These are phyloP conservation scores for Halichoerus grypus DNA, from an alignment of 2,113 vertebrate species.

Conservation along the genomic window DNA sequence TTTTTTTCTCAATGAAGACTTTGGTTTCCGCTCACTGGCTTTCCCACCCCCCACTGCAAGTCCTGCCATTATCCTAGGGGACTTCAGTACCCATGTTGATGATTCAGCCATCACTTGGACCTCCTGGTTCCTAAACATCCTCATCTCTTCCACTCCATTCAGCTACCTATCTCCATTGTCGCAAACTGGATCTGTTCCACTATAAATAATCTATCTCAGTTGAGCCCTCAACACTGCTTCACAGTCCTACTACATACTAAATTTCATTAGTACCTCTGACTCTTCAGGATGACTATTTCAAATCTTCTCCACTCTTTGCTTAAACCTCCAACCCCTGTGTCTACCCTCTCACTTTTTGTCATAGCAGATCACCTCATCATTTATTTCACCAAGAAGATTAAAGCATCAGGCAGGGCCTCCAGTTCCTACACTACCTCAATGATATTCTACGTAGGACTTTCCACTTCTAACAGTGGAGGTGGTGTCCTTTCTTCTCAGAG, in stretches of 20 bases:
- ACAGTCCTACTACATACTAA: background rate
- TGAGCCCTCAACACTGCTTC: background rate
- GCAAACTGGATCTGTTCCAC: background rate
- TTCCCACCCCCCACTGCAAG: background rate
- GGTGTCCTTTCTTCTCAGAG: background rate
- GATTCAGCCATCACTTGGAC: background rate
- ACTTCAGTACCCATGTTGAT: constrained; percentile 2
- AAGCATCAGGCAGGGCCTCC: background rate
- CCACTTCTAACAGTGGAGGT: background rate
- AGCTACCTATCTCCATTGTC: background rate
- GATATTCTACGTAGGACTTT: background rate
- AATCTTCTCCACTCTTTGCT: constrained; percentile 15
- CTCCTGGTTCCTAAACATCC: background rate
- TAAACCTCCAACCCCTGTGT: background rate
- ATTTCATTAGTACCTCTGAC: background rate
- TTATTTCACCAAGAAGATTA: constrained; percentile 1
- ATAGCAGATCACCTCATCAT: background rate
- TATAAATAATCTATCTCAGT: constrained; percentile 18
- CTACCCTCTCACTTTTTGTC: background rate
- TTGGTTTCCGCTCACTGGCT: background rate
- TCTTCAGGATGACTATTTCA: constrained; percentile 24
- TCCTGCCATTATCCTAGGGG: background rate
- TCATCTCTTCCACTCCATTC: constrained; percentile 34
- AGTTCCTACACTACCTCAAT: background rate
- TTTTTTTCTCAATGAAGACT: constrained; percentile 46